These are phyloP conservation scores for Drosophila setifemur DNA, from an alignment of 1,140 invertebrate genomes.

Conservation along the genomic window DNA sequence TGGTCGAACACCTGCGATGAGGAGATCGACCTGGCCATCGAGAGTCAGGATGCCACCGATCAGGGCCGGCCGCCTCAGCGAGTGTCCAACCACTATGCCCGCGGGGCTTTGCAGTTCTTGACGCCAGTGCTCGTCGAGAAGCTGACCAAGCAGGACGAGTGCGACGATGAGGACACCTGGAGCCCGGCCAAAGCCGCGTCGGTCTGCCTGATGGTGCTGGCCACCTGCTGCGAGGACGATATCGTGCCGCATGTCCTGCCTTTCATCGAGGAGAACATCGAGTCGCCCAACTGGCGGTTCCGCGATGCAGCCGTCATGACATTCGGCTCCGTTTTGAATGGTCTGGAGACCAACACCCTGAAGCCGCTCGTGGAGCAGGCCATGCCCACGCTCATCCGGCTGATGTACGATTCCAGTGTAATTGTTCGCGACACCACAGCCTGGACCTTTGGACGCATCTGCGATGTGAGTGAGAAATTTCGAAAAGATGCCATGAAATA, in stretches of 20 bases:
- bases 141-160: slow-evolving; percentile 96
- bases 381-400: slow-evolving; percentile 96
- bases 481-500: too few species aligned
- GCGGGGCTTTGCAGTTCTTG: slow-evolving; percentile 97
- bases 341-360: slow-evolving; percentile 92
- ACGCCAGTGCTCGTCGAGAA: slow-evolving; percentile 97
- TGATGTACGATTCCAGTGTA: slow-evolving; percentile 96
- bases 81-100: slow-evolving; percentile 96
- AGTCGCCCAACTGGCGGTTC: slow-evolving; percentile 95
- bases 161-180: slow-evolving; percentile 99
- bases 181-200: slow-evolving; percentile 99
- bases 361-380: slow-evolving; percentile 98
- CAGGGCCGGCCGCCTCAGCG: slow-evolving; percentile 94
- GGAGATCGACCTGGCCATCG: slow-evolving; percentile 98
- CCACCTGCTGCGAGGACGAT: slow-evolving; percentile 98
- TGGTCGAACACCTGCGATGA: slow-evolving; percentile 99
- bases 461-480: slow-evolving; percentile 90
- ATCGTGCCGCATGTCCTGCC: slow-evolving; percentile 98
- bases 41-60: slow-evolving; percentile 96
- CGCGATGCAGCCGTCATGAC: slow-evolving; percentile 99
- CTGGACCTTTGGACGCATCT: slow-evolving; percentile 98
- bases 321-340: slow-evolving; percentile 98
- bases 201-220: slow-evolving; percentile 99
- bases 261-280: slow-evolving; percentile 98
- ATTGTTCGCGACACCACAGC: slow-evolving; percentile 98